Evolutionary conservation across 2,797 vertebrate genomes (phyloP).

Genomic region (Sternarchorhynchus goeldii): DNA sequence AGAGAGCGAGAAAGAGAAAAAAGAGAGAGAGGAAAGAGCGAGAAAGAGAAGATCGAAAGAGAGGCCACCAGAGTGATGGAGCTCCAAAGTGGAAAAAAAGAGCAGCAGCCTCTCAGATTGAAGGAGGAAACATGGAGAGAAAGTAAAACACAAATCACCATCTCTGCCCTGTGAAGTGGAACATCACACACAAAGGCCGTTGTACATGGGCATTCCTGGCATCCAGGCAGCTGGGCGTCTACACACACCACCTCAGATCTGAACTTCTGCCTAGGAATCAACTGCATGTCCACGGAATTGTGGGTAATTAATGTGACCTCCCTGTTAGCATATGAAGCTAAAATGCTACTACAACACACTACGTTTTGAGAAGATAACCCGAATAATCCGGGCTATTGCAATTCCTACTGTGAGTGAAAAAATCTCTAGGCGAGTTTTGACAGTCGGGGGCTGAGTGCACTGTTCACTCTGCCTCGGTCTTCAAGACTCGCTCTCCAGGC

Average conservation of each 20-base stretch:
- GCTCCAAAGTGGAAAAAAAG: conserved; percentile 31
- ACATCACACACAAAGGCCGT: conserved; percentile 20
- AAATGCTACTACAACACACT: too few relatives aligned
- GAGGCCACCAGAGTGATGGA: not conserved
- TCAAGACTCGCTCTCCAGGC: conserved; percentile 5
- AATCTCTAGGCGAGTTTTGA: not conserved
- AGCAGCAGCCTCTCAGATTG: conserved; percentile 44
- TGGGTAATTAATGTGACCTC: conserved; percentile 18
- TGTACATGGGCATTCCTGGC: too few relatives aligned
- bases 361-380: not conserved
- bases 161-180: conserved; percentile 4
- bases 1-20: not conserved
- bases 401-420: not conserved
- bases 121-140: conserved; percentile 35
- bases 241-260: not conserved
- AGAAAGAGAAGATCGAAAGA: not conserved
- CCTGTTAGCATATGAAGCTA: not conserved
- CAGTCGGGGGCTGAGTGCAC: not conserved
- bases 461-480: conserved; percentile 7
- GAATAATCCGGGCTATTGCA: not conserved
- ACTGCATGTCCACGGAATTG: not conserved
- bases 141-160: conserved; percentile 12
- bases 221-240: too few relatives aligned
- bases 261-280: not conserved
- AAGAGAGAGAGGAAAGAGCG: not conserved